These are phyloP conservation scores for Burhinus bistriatus DNA, from an alignment of 2,113 vertebrate species.

Conservation along the genomic window DNA sequence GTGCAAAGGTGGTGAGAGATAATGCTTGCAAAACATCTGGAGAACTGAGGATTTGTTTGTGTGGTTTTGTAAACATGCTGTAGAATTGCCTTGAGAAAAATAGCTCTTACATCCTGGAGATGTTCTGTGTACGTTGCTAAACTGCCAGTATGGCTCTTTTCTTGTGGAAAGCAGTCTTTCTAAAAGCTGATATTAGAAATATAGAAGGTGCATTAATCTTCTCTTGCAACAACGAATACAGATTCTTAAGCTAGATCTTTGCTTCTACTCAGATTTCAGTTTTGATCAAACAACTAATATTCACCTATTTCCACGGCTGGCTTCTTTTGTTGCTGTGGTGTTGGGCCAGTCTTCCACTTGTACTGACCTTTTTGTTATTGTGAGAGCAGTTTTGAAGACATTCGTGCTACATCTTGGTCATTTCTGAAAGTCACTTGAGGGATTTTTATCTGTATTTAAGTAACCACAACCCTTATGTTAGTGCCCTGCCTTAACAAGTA, in stretches of 20 bases:
- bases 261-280: neutral
- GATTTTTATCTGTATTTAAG: neutral
- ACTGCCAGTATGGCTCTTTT: neutral
- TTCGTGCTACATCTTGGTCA: neutral
- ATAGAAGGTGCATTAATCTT: neutral
- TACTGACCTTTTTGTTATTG: neutral
- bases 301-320: neutral
- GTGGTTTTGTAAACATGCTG: neutral
- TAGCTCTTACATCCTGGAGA: neutral
- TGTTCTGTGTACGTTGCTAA: neutral
- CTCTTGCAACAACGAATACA: neutral
- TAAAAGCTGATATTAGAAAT: neutral
- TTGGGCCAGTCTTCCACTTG: neutral
- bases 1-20: neutral
- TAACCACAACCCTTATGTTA: neutral
- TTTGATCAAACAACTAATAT: neutral
- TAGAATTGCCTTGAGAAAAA: neutral
- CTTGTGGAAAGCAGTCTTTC: neutral
- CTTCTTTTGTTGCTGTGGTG: neutral
- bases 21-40: neutral
- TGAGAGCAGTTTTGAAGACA: neutral
- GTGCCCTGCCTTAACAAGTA: neutral
- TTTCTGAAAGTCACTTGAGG: neutral
- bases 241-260: neutral
- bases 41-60: neutral